A percentile compares a stretch with the other conserved stretches of the same genome.
These are phyloP conservation scores for Allophyes oxyacanthae DNA, from an alignment of 2,888 invertebrate species.

Conservation along the genomic window DNA sequence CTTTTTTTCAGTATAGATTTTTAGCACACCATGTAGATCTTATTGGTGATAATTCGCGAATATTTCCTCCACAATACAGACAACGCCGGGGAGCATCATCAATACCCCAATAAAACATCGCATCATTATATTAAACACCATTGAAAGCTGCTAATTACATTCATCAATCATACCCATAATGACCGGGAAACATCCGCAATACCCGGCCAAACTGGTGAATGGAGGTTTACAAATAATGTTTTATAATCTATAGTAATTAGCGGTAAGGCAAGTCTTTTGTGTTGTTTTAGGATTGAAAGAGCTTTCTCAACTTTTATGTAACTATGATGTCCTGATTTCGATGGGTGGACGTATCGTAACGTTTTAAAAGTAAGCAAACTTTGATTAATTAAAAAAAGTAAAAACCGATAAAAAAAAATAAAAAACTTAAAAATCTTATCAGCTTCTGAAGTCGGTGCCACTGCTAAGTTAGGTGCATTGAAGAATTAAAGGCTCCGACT, in stretches of 20 bases:
- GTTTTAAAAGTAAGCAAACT: too few species aligned
- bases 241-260: constrained; percentile 29
- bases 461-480: too few species aligned
- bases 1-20: too few species aligned
- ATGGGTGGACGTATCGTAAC: too few species aligned
- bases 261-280: constrained; percentile 3
- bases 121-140: constrained; percentile 42
- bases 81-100: constrained; percentile 17
- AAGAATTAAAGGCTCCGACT: too few species aligned
- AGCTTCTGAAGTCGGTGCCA: too few species aligned
- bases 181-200: constrained; percentile 45
- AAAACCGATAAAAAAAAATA: too few species aligned
- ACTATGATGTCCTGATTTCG: too few species aligned
- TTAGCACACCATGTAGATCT: too few species aligned
- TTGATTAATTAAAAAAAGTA: too few species aligned
- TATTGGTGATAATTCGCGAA: neutral
- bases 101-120: constrained; percentile 37
- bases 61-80: neutral
- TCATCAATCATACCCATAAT: constrained; percentile 56
- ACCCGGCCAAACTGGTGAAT: constrained; percentile 33
- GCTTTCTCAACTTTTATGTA: too few species aligned
- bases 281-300: neutral
- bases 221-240: constrained; percentile 38
- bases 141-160: constrained; percentile 46
- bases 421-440: too few species aligned